phyloP scores from a whole-genome alignment of 2,113 vertebrate genomes.

The Phylloscopus whistleri region DNA sequence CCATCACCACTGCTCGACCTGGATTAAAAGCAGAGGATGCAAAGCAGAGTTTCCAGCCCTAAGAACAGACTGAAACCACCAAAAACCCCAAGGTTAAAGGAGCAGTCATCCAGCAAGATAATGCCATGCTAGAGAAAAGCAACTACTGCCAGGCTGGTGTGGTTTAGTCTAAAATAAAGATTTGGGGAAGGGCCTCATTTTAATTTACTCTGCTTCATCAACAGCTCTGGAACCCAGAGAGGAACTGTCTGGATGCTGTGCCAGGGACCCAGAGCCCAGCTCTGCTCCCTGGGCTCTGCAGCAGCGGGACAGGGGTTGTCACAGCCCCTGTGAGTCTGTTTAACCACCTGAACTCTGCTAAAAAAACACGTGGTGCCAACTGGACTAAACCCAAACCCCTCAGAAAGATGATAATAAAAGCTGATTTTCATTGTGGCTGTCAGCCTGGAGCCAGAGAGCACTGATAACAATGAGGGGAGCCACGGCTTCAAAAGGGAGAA shows the following conservation, averaged over 20 bases:
- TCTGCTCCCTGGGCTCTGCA: too few relatives aligned
- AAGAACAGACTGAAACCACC: neutral
- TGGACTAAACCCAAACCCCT: neutral
- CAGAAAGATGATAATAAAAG: neutral
- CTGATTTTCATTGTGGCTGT: neutral
- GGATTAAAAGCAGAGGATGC: neutral
- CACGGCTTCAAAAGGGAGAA: neutral
- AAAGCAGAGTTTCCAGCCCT: neutral
- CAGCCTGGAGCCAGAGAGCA: neutral
- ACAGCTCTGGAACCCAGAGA: too few relatives aligned
- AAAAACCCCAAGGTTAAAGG: neutral
- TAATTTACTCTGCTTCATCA: neutral
- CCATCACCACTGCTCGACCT: neutral
- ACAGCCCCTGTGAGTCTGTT: too few relatives aligned
- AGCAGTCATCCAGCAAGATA: neutral
- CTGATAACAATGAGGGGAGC: neutral
- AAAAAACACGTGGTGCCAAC: neutral
- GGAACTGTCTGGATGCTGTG: too few relatives aligned
- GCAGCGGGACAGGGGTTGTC: too few relatives aligned
- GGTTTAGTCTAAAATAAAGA: neutral
- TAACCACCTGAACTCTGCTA: neutral
- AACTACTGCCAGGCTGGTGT: neutral
- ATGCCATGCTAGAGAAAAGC: neutral
- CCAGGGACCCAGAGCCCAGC: too few relatives aligned
- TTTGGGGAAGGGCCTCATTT: rapidly evolving